Evolutionary conservation across 2,797 vertebrate species (phyloP), one percentile per base, ranked within the genome.

Genomic region (Anomalospiza imberbis): DNA sequence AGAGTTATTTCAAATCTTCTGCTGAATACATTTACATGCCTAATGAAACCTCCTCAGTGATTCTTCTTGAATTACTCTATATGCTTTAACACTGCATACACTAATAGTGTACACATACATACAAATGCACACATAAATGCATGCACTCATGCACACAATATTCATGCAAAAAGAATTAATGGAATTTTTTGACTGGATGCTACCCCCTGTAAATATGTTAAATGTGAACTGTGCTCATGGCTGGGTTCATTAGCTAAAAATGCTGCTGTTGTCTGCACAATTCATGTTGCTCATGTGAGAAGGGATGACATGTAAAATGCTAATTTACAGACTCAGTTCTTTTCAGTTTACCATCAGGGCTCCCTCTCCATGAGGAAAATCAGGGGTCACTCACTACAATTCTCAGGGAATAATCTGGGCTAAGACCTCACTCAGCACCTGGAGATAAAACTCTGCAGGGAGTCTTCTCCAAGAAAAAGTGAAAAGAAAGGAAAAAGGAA

Each of bases 131-230:
- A 73, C 63, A 78, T 32, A 62, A 94, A 73, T 10, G 40, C 17
- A 85, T 13, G 93, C 71, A 79, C 38, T 86, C 91, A 57, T 32
- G 88, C 90, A 85, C 92, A 73, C 74, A 42, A 76, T 34, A 89
- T 74, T 91, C 82, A 85, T 82, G 77, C 75, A 89, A 92, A 88
- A 94, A 90, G 89, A 97, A 97, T 95, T 93, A 91, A 95, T 94
- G 95, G 81, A 79, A 74, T 62, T 55, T 91, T 89, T 87, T 93
- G 93, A 95, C 88, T 96, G 94, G 72, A 76, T 18, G 50, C 62
- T 85, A 75, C 44, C 47, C 32, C 53, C 83, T 81, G 70, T 91
- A 95, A 96, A 94, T 40, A 94, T 67, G 84, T 42, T 77, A 93
- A 86, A 88, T 3, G 60, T 88, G 47, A 78, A 26, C 9, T 80